Evolutionary conservation across 2,797 vertebrate species (phyloP), one percentile per base, ranked within the genome.

Genomic region (Gymnothorax javanicus): DNA sequence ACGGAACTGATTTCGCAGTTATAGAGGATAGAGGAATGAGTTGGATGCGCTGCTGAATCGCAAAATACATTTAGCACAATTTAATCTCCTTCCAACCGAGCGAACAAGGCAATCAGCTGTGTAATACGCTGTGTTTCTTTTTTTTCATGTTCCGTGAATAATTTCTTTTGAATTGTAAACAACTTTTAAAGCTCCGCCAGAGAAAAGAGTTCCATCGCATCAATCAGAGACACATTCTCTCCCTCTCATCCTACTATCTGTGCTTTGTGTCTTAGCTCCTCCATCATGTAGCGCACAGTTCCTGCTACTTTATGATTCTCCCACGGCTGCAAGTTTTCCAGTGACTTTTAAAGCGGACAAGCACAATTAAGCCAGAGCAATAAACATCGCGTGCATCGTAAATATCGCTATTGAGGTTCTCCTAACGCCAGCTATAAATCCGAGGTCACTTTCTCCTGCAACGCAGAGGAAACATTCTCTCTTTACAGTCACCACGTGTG

Each of bases 371-470:
- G 88, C 90, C 86, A 77, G 58, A 89, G 88, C 89, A 88, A 88
- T 87, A 88, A 90, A 83, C 43, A 88, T 91, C 69, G 83, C 82
- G 75, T 60, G 77, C 25, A 86, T 91, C 87, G 85, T 93, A 90
- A 94, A 94, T 94, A 93, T 91, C 91, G 88, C 89, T 91, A 87
- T 12, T 20, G 50, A 5, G 50, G 67, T 5, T 59, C n/a, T 69
- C 79, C 82, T 17, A 59, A 84, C 75, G 25, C 69, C n/a, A 59
- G 84, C 69, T 50, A 89, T 88, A 88, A 88, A 92, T 91, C 91
- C 91, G 94, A 94, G 91, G 93, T 93, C 93, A 94, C 91, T 94
- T 91, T 93, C 87, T 86, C 87, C 73, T 88, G 86, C 89, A 87
- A 88, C 89, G 89, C 11, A 9, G 87, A 85, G 86, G 62, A 84